A percentile compares a stretch with the other conserved stretches of the same genome.
phyloP scores from a whole-genome alignment of 2,888 invertebrate species.

The Stenichneumon culpator region DNA sequence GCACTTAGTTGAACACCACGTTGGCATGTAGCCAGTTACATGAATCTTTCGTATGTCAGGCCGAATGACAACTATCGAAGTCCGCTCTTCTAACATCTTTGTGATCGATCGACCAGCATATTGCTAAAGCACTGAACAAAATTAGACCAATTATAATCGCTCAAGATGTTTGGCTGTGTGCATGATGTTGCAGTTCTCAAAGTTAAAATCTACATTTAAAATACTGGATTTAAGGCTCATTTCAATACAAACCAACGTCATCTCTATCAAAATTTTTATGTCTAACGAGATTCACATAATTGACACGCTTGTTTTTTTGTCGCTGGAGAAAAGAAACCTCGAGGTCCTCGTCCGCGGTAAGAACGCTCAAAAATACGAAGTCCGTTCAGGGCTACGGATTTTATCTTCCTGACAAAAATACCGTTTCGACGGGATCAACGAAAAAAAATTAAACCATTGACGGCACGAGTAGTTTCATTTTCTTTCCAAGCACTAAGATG shows the following conservation, averaged over 20 bases:
- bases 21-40: background rate
- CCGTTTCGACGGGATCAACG: background rate
- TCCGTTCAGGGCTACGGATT: background rate
- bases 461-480: background rate
- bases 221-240: conserved; percentile 50
- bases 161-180: background rate
- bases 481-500: background rate
- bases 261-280: conserved; percentile 32
- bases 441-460: background rate
- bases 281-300: conserved; percentile 32
- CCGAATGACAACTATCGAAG: background rate
- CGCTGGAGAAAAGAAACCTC: background rate
- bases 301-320: conserved; percentile 2
- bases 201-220: conserved; percentile 58
- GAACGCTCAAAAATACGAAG: background rate
- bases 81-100: background rate
- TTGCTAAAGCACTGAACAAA: background rate
- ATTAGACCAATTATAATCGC: background rate
- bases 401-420: background rate
- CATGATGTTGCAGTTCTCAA: background rate
- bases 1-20: background rate
- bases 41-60: background rate
- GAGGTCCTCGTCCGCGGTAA: background rate
- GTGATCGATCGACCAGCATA: background rate
- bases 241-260: conserved; percentile 43